Conservation (phyloP, 1,140 invertebrate species). For the Dreissena polymorpha region DNA sequence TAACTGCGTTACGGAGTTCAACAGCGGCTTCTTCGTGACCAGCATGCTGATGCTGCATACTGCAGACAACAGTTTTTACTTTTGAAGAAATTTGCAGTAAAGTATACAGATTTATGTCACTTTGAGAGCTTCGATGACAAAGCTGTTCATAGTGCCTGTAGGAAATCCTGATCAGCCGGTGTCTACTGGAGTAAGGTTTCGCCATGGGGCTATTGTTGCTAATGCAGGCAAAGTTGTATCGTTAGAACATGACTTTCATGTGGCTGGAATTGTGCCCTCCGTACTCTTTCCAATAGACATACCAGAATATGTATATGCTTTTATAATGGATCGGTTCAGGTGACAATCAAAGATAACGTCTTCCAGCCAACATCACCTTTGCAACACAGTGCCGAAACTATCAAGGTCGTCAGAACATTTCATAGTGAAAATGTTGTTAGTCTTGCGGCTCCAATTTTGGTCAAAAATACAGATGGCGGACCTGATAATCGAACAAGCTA, state of each 20-base stretch:
- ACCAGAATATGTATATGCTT: not conserved
- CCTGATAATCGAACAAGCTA: slow-evolving; percentile 18
- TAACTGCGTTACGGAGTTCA: slow-evolving; percentile 48
- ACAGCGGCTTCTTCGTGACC: slow-evolving; percentile 25
- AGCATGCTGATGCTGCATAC: slow-evolving; percentile 32
- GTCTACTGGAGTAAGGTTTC: too few species aligned
- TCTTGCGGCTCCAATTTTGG: not conserved
- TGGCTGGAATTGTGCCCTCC: too few species aligned
- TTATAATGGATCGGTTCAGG: slow-evolving; percentile 2
- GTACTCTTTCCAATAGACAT: slow-evolving; percentile 2
- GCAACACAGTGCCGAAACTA: not conserved
- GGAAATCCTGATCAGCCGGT: too few species aligned
- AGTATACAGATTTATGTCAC: too few species aligned
- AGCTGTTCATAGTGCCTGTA: not conserved
- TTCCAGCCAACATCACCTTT: not conserved
- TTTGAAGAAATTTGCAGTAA: slow-evolving; percentile 17
- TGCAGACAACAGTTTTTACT: not conserved
- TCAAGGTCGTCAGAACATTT: not conserved
- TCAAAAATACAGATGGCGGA: too few species aligned
- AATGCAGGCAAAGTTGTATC: too few species aligned
- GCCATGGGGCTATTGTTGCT: too few species aligned
- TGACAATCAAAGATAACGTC: slow-evolving; percentile 8
- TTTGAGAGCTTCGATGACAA: slow-evolving; percentile 4
- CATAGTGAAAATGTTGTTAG: not conserved
- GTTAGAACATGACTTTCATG: too few species aligned